Base-by-base conservation (phyloP, 2,113 vertebrate genomes). In the Megaceryle torquata region DNA sequence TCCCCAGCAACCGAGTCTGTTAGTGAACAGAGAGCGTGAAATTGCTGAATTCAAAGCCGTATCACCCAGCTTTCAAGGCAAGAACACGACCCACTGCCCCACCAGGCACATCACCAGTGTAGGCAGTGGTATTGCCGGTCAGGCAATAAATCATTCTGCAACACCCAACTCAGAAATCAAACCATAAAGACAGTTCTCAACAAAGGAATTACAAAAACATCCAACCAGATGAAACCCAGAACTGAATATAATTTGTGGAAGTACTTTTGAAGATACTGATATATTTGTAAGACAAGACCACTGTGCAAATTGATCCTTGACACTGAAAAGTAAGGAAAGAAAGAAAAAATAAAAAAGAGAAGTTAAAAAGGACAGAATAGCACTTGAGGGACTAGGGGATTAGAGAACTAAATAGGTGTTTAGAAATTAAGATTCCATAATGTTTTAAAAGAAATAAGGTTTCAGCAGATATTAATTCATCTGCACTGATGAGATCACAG, bases 51-150 rank as follows among this genome's bases (percentile, higher is more conserved):
- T 26, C 57, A 65, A 87, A 71, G 16, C 61, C 5, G 4, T 37
- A 33, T 26, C 35, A 11, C 8, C 11, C 56, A 33, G 35, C 41
- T 74, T n/a, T 41, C 31, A 8, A 43, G 33, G 65, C 29, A 33
- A 33, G 44, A 54, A 7, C 0, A 0, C 0, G 0, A 33, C 3
- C 50, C 37, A 5, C 18, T 18, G 65, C 74, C n/a, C 7, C 61
- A 56, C 31, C 57, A 60, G 4, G 0, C 46, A 50, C 7, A 61
- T 37, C 71, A 44, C 28, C 64, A 9, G 43, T 2, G 37, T 13
- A 20, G 50, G 43, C 39, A 35, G 39, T 0, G 7, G 20, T 13
- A 9, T 0, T 46, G 6, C 9, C 0, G 68, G 44, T 71, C n/a
- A 10, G 4, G 22, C 63, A 43, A 8, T 29, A 93, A 63, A 44